Conservation (phyloP, 2,888 invertebrate species). For the Celastrina argiolus region DNA sequence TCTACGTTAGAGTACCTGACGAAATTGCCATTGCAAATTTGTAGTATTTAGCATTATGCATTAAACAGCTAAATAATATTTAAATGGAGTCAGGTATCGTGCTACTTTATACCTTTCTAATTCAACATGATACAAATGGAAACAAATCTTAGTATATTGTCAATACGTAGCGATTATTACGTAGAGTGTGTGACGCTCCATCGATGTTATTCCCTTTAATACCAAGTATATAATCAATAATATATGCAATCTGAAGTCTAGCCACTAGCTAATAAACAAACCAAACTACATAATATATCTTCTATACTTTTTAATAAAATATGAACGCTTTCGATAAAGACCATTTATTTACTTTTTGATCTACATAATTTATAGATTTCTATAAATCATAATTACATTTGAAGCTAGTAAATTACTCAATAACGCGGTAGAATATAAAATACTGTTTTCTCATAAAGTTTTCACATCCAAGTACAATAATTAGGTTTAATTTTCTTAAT, state of each 20-base stretch:
- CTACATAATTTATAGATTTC: neutral
- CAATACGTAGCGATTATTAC: slow-evolving; percentile 28
- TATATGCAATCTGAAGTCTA: neutral
- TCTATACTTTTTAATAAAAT: neutral
- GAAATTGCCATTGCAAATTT: too few relatives aligned
- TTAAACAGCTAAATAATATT: too few relatives aligned
- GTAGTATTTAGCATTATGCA: too few relatives aligned
- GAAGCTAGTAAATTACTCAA: neutral
- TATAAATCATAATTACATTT: too few relatives aligned
- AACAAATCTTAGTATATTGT: too few relatives aligned
- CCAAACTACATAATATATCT: slow-evolving; percentile 4
- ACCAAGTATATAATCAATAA: slow-evolving; percentile 16
- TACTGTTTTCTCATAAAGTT: neutral
- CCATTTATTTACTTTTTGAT: slow-evolving; percentile 10
- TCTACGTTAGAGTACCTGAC: too few relatives aligned
- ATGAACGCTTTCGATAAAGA: neutral
- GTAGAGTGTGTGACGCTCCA: slow-evolving; percentile 32
- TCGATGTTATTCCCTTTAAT: neutral
- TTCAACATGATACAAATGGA: too few relatives aligned
- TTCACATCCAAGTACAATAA: too few relatives aligned
- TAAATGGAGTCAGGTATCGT: too few relatives aligned
- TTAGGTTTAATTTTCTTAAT: too few relatives aligned
- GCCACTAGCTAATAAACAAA: slow-evolving; percentile 6
- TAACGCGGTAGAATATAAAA: neutral
- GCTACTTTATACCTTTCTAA: too few relatives aligned